Base-by-base conservation (phyloP, 2,797 vertebrate species). In the Strix occidentalis region DNA sequence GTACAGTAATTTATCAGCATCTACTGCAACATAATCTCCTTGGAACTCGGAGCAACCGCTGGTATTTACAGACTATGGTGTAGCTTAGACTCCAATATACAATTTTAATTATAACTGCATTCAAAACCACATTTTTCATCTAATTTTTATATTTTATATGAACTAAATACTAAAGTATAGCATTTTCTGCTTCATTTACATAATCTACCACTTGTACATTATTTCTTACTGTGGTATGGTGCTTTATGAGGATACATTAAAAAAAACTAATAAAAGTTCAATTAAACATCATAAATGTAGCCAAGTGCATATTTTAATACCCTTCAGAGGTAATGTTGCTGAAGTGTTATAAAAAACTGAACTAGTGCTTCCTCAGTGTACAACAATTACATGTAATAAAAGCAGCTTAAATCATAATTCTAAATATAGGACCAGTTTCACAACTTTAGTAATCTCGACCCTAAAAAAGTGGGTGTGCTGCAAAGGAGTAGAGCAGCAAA, bases 121-220 rank as follows among this genome's bases (percentile, higher is more conserved):
- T 96, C 77, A 95, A 94, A 96, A 13, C 3, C 33, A 78, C 71
- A 89, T 91, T 96, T 96, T 90, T 96, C 82, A 96, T 80, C 61
- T 85, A 71, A 87, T 93, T 93, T 93, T 78, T 93, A 53, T 89
- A 91, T 83, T 89, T 95, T 88, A 88, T 66, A 79, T 56, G 74
- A 89, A 94, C 94, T 58, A 93, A 92, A 92, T 80, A 68, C 95
- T 95, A 92, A 95, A 75, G 58, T 84, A 82, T 43, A 93, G 75
- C 64, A 92, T 95, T 95, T 97, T 95, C 60, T 87, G 93, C 96
- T 93, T 96, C 79, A 95, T 95, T 96, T 96, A 88, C 85, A 95
- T 93, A 92, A 86, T 91, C 85, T 80, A 86, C 91, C 91, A 70
- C 89, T 85, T 93, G 90, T 71, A 72, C 50, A 17, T 77, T 95